Percentiles rank a stretch among this genome's conserved stretches.
phyloP scores from a whole-genome alignment of 2,113 vertebrate genomes.

The Irena cyanogastra region DNA sequence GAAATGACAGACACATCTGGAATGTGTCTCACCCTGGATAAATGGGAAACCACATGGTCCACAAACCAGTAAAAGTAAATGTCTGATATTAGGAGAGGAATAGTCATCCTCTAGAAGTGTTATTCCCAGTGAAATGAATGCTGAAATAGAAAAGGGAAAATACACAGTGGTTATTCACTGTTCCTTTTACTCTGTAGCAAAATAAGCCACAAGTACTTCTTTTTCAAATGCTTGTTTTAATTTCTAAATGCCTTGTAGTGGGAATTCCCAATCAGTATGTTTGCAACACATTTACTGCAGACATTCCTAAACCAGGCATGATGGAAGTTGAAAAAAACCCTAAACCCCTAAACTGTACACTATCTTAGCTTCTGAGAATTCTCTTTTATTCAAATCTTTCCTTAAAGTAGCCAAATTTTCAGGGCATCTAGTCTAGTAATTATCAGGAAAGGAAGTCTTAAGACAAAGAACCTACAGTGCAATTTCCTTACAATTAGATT shows the following conservation, averaged over 20 bases:
- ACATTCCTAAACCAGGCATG: not conserved
- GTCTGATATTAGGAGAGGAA: not conserved
- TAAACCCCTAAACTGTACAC: accelerated
- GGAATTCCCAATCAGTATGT: not conserved
- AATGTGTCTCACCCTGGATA: not conserved
- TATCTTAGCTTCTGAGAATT: not conserved
- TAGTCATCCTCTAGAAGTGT: not conserved
- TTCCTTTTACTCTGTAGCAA: not conserved
- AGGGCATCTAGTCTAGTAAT: not conserved
- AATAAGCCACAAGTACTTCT: not conserved
- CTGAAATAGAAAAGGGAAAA: not conserved
- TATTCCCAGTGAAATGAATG: not conserved
- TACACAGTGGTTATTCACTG: not conserved
- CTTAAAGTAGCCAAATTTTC: not conserved
- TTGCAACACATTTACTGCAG: not conserved
- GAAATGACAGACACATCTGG: not conserved
- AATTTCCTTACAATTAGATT: not conserved
- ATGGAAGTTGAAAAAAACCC: not conserved
- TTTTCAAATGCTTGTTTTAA: not conserved
- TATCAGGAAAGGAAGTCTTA: not conserved
- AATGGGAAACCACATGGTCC: not conserved
- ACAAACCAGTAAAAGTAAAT: not conserved
- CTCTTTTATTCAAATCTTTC: not conserved
- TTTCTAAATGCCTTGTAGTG: not conserved
- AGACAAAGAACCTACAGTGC: not conserved